phyloP scores from a whole-genome alignment of 1,140 invertebrate genomes.

The Danaus melanippus region DNA sequence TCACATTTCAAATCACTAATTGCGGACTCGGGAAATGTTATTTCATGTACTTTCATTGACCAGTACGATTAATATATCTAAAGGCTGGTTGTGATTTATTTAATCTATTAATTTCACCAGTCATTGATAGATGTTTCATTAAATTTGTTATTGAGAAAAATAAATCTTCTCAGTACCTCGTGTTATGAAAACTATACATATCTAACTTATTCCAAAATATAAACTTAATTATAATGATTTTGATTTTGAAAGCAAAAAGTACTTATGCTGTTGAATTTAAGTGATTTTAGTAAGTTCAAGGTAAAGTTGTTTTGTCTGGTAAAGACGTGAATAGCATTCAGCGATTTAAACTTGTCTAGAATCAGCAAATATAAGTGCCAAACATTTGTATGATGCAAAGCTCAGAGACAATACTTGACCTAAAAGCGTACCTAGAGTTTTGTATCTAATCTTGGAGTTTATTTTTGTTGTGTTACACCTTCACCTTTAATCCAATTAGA shows the following conservation, averaged over 20 bases:
- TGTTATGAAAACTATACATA: no score
- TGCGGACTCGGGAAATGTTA: constrained; percentile 41
- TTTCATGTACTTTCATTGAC: constrained; percentile 10
- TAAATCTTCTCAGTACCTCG: no score
- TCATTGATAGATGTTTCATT: no score
- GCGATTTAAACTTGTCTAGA: constrained; percentile 21
- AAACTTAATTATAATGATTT: no score
- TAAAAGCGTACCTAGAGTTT: constrained; percentile 26
- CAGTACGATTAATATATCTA: no score
- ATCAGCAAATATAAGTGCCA: constrained; percentile 25
- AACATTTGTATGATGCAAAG: constrained; percentile 29
- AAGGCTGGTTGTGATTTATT: no score
- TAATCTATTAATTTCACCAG: no score
- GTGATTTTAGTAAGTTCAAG: constrained; percentile 15
- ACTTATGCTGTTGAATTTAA: no score
- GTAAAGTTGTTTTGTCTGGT: constrained; percentile 18
- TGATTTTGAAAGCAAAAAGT: no score
- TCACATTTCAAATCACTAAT: constrained; percentile 48
- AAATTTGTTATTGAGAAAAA: no score
- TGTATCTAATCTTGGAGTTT: constrained; percentile 27
- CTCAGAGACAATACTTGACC: constrained; percentile 27
- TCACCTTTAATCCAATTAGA: constrained; percentile 21
- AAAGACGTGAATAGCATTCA: constrained; percentile 18
- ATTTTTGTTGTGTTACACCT: constrained; percentile 17
- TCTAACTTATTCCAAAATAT: no score